A percentile compares a stretch with the other conserved stretches of the same genome.
phyloP scores from a whole-genome alignment of 2,888 invertebrate genomes.

The Lumbricus terrestris region DNA sequence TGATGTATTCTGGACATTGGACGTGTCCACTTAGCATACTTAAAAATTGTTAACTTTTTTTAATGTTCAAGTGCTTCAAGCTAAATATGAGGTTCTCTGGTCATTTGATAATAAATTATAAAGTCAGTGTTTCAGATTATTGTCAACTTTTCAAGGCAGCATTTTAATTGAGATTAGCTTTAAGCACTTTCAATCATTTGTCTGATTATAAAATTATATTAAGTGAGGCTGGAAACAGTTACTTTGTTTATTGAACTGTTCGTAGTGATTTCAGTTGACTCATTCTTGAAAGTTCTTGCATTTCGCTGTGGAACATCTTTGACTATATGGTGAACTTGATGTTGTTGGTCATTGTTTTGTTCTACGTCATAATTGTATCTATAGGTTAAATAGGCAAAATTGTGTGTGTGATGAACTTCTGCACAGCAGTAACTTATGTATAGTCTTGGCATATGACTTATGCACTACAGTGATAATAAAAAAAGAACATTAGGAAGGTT shows the following conservation, averaged over 20 bases:
- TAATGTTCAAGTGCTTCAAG: neutral
- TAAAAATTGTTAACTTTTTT: neutral
- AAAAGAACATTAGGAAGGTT: neutral
- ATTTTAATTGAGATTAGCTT: neutral
- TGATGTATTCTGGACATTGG: neutral
- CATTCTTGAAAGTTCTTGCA: neutral
- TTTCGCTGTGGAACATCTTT: neutral
- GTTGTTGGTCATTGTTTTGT: neutral
- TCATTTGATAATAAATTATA: neutral
- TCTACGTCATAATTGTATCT: no score
- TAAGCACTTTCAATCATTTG: neutral
- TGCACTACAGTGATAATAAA: neutral
- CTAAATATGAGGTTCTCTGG: neutral
- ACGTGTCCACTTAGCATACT: neutral
- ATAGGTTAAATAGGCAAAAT: slow-evolving; percentile 3
- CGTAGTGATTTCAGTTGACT: neutral
- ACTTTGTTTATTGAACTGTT: neutral
- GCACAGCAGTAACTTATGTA: neutral
- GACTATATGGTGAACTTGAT: neutral
- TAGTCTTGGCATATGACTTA: neutral
- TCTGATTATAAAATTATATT: no score
- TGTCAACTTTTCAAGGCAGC: neutral
- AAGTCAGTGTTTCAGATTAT: neutral
- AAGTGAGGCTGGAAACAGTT: neutral
- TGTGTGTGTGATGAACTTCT: neutral